phyloP scores from a whole-genome alignment of 2,113 vertebrate species.

The Melanostigma gelatinosum region DNA sequence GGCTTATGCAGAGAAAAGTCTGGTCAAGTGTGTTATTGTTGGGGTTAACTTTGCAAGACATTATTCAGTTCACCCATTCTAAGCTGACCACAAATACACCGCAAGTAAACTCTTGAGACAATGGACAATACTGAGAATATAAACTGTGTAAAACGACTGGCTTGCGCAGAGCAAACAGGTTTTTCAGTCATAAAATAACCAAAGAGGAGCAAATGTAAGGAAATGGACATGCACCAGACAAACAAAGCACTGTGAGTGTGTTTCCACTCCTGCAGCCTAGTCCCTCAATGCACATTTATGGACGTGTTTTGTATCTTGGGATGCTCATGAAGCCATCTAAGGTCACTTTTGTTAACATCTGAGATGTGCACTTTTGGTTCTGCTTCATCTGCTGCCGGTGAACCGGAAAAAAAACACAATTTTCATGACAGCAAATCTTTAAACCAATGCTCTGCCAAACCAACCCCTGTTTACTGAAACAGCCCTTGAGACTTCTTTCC shows the following conservation, averaged over 20 bases:
- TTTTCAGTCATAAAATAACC: conserved; percentile 1
- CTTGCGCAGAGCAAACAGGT: not conserved
- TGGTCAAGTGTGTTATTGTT: conserved; percentile 37
- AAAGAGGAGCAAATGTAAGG: not conserved
- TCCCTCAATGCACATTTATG: conserved; percentile 2
- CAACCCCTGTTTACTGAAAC: conserved; percentile 70
- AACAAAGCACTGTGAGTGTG: not conserved
- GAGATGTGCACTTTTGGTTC: conserved; percentile 25
- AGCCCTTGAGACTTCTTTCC: conserved; percentile 47
- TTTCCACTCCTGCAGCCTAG: not conserved
- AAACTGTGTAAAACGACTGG: not conserved
- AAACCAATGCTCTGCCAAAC: conserved; percentile 55
- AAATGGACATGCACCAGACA: not conserved
- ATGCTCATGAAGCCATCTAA: conserved; percentile 29
- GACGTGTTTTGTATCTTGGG: conserved; percentile 17
- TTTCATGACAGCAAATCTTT: conserved; percentile 64
- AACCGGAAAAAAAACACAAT: conserved; percentile 43
- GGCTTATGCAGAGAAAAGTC: conserved; percentile 30
- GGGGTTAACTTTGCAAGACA: conserved; percentile 17
- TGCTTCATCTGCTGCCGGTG: conserved; percentile 50
- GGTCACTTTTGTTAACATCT: conserved; percentile 38
- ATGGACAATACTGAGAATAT: not conserved
- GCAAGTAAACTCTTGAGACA: not conserved
- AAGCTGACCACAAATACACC: not conserved
- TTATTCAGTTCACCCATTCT: conserved; percentile 11